Conservation (phyloP, 2,113 vertebrate species). For the Channa maculata region DNA sequence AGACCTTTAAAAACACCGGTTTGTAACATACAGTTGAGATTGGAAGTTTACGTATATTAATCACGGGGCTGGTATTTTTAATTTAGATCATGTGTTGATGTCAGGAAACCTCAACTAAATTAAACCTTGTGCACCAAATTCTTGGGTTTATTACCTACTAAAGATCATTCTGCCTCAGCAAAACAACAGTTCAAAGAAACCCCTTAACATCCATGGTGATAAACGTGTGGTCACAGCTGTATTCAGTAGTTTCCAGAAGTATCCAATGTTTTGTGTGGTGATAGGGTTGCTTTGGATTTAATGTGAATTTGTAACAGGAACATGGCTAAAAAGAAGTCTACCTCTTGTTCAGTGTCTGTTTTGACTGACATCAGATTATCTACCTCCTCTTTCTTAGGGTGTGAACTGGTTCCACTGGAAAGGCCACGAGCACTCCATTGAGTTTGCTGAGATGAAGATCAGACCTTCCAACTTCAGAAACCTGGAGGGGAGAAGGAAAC, state of each 20-base stretch:
- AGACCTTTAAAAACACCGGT: too few species aligned
- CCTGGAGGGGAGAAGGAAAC: conserved; percentile 93
- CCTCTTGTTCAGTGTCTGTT: not conserved
- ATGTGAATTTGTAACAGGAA: not conserved
- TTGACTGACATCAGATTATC: not conserved
- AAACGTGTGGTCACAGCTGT: too few species aligned
- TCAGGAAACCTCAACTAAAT: too few species aligned
- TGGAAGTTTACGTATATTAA: too few species aligned
- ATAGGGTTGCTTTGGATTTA: not conserved
- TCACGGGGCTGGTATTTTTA: too few species aligned
- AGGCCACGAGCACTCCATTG: conserved; percentile 95
- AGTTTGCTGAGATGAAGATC: conserved; percentile 98
- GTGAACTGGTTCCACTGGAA: conserved; percentile 99
- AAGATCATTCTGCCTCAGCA: too few species aligned
- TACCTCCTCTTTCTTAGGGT: conserved; percentile 80
- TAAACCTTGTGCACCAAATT: too few species aligned
- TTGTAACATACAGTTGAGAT: too few species aligned
- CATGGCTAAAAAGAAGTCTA: not conserved
- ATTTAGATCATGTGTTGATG: too few species aligned
- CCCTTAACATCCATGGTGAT: too few species aligned
- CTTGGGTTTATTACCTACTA: too few species aligned
- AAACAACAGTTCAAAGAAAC: too few species aligned
- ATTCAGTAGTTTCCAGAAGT: not conserved
- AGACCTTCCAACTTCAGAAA: conserved; percentile 95
- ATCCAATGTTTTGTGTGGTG: not conserved